phyloP scores from a whole-genome alignment of 2,888 invertebrate genomes.

The Calliopum simillimum region DNA sequence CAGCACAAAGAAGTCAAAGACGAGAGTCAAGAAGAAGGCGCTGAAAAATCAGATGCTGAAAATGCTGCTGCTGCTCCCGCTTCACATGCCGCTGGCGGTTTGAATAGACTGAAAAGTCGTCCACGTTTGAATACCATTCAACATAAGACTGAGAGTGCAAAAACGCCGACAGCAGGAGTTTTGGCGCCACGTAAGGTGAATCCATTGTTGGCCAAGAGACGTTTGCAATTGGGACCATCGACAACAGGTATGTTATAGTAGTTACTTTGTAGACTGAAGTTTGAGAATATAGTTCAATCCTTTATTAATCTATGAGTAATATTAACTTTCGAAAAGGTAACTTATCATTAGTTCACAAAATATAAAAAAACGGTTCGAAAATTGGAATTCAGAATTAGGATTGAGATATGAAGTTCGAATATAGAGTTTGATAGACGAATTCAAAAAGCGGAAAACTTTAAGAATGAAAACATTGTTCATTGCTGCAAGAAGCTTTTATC shows the following conservation, averaged over 20 bases:
- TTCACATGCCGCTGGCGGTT: slow-evolving; percentile 50
- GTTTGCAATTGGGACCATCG: slow-evolving; percentile 61
- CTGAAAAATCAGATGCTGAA: slow-evolving; percentile 49
- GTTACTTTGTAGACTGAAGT: no score
- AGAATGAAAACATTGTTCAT: no score
- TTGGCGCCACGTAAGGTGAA: slow-evolving; percentile 63
- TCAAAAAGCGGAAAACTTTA: no score
- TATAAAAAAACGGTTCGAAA: no score
- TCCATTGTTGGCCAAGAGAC: slow-evolving; percentile 64
- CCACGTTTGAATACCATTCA: slow-evolving; percentile 63
- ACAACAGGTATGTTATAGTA: slow-evolving; percentile 62
- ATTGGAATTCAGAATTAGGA: no score
- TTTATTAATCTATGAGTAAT: no score
- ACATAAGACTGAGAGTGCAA: slow-evolving; percentile 63
- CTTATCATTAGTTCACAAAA: no score
- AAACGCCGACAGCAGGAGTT: slow-evolving; percentile 54
- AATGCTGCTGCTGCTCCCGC: slow-evolving; percentile 50
- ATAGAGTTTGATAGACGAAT: no score
- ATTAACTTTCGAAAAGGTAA: no score
- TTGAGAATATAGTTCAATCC: no score
- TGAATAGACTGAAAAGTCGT: slow-evolving; percentile 65
- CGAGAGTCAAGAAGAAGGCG: slow-evolving; percentile 45
- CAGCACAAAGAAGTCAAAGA: slow-evolving; percentile 60
- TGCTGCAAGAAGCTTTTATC: no score
- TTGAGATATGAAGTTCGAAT: no score